A percentile compares a stretch with the other conserved stretches of the same genome.
Evolutionary conservation across 2,113 vertebrate species (phyloP).

Genomic region (Hoplias malabaricus): DNA sequence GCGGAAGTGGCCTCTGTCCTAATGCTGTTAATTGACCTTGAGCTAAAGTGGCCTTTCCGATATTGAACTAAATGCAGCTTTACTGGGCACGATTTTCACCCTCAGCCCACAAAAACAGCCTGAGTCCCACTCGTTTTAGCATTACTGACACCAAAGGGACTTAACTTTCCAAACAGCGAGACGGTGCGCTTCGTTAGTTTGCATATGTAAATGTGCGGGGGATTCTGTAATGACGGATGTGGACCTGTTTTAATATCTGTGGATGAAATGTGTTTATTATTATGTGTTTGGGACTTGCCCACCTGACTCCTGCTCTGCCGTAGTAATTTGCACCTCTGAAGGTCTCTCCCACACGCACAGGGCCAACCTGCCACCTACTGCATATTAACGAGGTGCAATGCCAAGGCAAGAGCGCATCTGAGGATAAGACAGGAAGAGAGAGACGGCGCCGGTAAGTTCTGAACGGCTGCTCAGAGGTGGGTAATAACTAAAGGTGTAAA

Average conservation of each 20-base stretch:
- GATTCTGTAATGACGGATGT: background rate
- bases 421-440: background rate
- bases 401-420: background rate
- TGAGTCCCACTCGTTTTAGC: background rate
- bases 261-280: background rate
- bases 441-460: background rate
- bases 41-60: background rate
- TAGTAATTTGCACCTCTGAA: slow-evolving; percentile 29
- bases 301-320: background rate
- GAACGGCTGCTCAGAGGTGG: background rate
- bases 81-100: background rate
- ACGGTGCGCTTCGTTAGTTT: background rate
- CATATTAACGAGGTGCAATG: slow-evolving; percentile 21
- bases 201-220: background rate
- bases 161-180: too few species aligned
- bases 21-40: slow-evolving; percentile 26
- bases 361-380: slow-evolving; percentile 3
- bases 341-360: background rate
- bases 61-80: slow-evolving; percentile 14
- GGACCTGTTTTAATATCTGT: background rate
- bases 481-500: background rate
- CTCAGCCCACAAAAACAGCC: background rate
- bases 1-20: slow-evolving; percentile 21
- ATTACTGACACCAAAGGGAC: background rate
- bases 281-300: background rate